phyloP scores from a whole-genome alignment of 2,113 vertebrate species.

The Abramis brama region DNA sequence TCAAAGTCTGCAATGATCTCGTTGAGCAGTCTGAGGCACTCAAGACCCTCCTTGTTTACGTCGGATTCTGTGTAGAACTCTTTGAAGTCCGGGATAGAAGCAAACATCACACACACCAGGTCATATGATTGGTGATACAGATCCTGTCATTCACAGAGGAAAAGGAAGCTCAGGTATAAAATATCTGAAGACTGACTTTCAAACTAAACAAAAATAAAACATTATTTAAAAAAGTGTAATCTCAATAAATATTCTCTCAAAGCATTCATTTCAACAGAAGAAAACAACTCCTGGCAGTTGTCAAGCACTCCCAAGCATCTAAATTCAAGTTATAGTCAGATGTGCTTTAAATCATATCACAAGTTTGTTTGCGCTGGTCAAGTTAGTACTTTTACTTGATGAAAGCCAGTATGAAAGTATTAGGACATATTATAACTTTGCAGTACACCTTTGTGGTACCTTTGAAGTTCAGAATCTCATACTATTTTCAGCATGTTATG shows the following conservation, averaged over 20 bases:
- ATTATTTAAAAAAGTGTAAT: neutral
- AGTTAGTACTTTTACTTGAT: neutral
- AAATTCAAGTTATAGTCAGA: neutral
- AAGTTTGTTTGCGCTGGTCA: neutral
- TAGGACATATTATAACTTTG: neutral
- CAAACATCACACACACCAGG: slow-evolving; percentile 97
- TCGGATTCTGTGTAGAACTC: slow-evolving; percentile 99
- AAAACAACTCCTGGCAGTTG: neutral
- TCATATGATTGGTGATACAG: slow-evolving; percentile 97
- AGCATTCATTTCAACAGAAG: neutral
- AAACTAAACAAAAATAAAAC: neutral
- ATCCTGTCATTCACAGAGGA: slow-evolving; percentile 78
- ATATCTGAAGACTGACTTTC: neutral
- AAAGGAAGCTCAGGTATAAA: neutral
- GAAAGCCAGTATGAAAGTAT: neutral
- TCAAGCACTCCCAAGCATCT: neutral
- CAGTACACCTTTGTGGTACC: neutral
- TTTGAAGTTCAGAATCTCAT: neutral
- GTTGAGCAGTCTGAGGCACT: slow-evolving; percentile 94
- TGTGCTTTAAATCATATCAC: neutral
- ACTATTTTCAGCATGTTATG: neutral
- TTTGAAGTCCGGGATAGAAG: slow-evolving; percentile 98
- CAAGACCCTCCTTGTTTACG: slow-evolving; percentile 96
- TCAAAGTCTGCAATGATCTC: slow-evolving; percentile 98
- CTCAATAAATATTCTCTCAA: neutral